Base-by-base conservation (phyloP, 2,888 invertebrate species). In the Dynastes maya region DNA sequence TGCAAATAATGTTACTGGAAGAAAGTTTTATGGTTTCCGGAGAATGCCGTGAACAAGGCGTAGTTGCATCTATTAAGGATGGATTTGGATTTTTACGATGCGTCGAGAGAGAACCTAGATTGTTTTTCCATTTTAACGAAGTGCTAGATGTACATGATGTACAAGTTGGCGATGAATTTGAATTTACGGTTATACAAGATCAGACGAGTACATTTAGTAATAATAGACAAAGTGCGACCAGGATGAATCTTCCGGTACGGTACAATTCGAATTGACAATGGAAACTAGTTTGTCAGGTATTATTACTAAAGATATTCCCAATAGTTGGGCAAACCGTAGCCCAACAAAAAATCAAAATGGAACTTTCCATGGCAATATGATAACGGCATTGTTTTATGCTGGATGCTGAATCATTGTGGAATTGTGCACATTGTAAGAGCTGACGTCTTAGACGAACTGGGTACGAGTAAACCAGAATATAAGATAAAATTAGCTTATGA, bases 41-140 rank as follows among this genome's bases (percentile, higher is more conserved):
- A 16, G 89, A 95, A 86, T 90, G 95, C 85, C 92, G 98, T 80
- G 98, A 98, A 89, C 96, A 96, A 88, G 98, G 98, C 81, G 92
- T 96, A 51, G 95, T 98, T 80, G 94, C 94, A 76, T 93, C 94
- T 4, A 78, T 84, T 11, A 85, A 85, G 87, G 97, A 98, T 81
- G 97, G 96, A 40, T 98, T 95, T 89, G 98, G 98, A 27, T 98
- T 97, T 89, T 93, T 98, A 83, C 94, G 95, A 83, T 97, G 97
- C 89, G 97, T 95, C 71, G 97, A 97, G 88, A 92, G 97, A 76
- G 97, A 97, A 85, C 92, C 94, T 61, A 93, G 95, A 78, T 37
- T 71, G 27, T 97, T 96, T 90, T 98, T 98, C 91, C 96, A 97
- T 89, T 96, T 97, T 88, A 95, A 95, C 83, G 98, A 98, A 90